Conservation (phyloP, 2,113 vertebrate species). For the Oncorhynchus mykiss region DNA sequence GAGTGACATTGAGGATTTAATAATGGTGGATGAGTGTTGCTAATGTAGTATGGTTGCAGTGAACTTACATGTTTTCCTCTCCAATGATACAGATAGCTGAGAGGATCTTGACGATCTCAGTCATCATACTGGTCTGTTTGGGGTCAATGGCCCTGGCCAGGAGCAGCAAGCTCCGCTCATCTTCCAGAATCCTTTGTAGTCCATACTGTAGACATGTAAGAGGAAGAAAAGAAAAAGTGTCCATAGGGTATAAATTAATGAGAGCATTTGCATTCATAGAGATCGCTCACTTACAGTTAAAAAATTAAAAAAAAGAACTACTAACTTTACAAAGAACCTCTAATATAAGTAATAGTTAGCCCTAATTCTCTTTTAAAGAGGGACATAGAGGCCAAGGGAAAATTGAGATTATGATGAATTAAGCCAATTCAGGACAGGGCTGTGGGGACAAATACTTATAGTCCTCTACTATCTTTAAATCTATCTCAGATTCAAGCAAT, state of each 20-base stretch:
- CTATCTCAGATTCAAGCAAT: constrained; percentile 31
- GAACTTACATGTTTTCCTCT: constrained; percentile 92
- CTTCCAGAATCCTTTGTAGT: constrained; percentile 90
- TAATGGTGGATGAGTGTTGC: neutral
- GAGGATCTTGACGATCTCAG: constrained; percentile 94
- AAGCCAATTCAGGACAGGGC: constrained; percentile 70
- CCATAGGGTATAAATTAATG: constrained; percentile 55
- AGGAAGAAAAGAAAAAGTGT: constrained; percentile 28
- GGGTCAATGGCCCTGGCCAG: constrained; percentile 92
- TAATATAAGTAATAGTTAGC: constrained; percentile 56
- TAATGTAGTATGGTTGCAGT: neutral
- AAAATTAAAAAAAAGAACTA: constrained; percentile 35
- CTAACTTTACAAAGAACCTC: constrained; percentile 21
- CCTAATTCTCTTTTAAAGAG: constrained; percentile 61
- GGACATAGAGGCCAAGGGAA: constrained; percentile 63
- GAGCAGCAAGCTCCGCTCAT: constrained; percentile 88
- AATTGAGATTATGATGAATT: constrained; percentile 67
- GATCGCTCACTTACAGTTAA: constrained; percentile 43
- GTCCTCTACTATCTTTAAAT: constrained; percentile 54
- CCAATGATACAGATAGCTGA: constrained; percentile 94
- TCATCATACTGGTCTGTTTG: constrained; percentile 96
- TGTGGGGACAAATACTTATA: constrained; percentile 64
- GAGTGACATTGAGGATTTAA: neutral
- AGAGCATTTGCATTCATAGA: constrained; percentile 53
- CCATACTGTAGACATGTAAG: constrained; percentile 79